Base-by-base conservation (phyloP, 53 echinoderm and acorn worm species). In the Apostichopus leukothele region DNA sequence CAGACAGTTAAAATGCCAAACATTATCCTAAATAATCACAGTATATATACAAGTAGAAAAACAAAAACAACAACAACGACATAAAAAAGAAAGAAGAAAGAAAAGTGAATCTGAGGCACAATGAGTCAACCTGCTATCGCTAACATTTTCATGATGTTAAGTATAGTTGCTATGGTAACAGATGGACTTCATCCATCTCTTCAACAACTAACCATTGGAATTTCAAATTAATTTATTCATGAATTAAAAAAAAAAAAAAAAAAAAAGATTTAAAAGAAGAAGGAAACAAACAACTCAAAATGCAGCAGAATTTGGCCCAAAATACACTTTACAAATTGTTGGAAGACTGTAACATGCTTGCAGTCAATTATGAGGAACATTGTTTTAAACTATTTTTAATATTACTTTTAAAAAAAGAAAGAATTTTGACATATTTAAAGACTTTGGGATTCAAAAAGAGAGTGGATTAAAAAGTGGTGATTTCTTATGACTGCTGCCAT, bases 1-100 rank as follows among this genome's bases (percentile, higher is more conserved):
- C 71, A 71, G 18, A 71, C 71, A 71, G 71, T 71, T 71, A 71
- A 71, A 71, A 71, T 71, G 71, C 71, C 71, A 71, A 71, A 71
- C 71, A 71, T 71, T 18, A 71, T 71, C 71, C 71, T 71, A 71
- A 71, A 71, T 71, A 71, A 71, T 71, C 71, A 19, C 39, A 57
- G 13, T 16, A 71, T 71, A 71, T 71, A 6, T 71, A 71, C 71
- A 71, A 71, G 18, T 71, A 71, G 20, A 71, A 71, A 57, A 57
- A 57, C 39, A 3, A 39, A 39, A 39, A 39, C 39, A 39, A 39
- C 39, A 39, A 39, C 2, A 39, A 39, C 39, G 3, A 39, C 39
- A 39, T 7, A 4, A 63, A 63, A 63, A 63, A 8, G 7, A 16
- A 7, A 5, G 11, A 7, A 63, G 6, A 16, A 71, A 71, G 6